A percentile compares a stretch with the other conserved stretches of the same genome.
These are phyloP conservation scores for Melanotus villosus DNA, from an alignment of 2,888 invertebrate species.

Conservation along the genomic window DNA sequence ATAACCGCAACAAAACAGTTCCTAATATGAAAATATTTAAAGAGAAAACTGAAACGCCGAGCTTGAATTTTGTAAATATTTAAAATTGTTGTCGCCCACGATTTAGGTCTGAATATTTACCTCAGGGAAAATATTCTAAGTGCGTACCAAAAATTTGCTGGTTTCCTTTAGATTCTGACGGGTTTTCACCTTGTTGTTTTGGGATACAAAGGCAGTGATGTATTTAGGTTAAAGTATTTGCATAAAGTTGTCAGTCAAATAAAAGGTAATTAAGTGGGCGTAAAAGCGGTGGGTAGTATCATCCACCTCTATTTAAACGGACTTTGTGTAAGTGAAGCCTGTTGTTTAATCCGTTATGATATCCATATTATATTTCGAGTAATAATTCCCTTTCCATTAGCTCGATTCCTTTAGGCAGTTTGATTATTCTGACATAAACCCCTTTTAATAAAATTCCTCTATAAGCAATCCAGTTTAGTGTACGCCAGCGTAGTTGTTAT, in stretches of 20 bases:
- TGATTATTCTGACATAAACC: conserved; percentile 27
- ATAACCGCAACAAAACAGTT: too few species aligned
- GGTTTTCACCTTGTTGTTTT: too few species aligned
- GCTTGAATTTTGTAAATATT: too few species aligned
- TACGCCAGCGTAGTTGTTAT: not conserved
- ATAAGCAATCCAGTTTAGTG: not conserved
- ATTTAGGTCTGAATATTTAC: too few species aligned
- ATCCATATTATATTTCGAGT: conserved; percentile 31
- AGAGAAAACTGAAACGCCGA: too few species aligned
- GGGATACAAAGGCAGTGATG: conserved; percentile 6
- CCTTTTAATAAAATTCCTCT: too few species aligned
- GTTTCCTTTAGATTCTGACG: too few species aligned
- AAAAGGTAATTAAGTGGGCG: conserved; percentile 24
- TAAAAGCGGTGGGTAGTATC: too few species aligned
- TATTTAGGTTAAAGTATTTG: not conserved
- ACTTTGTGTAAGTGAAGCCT: conserved; percentile 32
- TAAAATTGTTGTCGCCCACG: too few species aligned
- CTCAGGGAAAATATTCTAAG: too few species aligned
- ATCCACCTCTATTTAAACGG: not conserved
- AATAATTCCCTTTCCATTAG: conserved; percentile 32
- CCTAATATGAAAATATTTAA: too few species aligned
- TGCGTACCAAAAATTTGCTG: too few species aligned
- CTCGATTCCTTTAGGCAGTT: conserved; percentile 30
- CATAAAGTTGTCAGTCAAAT: conserved; percentile 27
- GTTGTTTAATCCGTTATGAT: conserved; percentile 29